Conservation (phyloP, 2,113 vertebrate species). For the Callipepla californica region DNA sequence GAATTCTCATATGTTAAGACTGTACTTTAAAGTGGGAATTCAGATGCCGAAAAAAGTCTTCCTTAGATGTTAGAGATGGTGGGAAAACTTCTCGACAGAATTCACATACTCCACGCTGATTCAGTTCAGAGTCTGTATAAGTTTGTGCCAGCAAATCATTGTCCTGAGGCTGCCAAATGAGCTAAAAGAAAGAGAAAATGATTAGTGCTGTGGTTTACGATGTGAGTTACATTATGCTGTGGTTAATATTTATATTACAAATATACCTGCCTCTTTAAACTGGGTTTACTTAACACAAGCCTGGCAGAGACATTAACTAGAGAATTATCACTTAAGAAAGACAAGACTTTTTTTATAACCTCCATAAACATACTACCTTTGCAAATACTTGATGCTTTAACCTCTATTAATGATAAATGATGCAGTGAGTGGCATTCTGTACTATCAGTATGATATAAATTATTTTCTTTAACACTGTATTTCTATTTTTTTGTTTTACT, state of each 20-base stretch:
- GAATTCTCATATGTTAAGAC: conserved; percentile 80
- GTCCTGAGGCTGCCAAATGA: conserved; percentile 89
- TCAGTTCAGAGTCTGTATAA: conserved; percentile 81
- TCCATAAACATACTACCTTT: neutral
- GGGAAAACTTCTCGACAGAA: conserved; percentile 94
- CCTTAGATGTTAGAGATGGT: conserved; percentile 82
- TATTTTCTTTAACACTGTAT: conserved; percentile 28
- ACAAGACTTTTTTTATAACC: neutral
- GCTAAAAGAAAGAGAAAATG: conserved; percentile 81
- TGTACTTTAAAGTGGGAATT: conserved; percentile 92
- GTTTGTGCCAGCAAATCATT: conserved; percentile 77
- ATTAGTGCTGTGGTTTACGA: conserved; percentile 62
- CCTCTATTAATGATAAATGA: neutral
- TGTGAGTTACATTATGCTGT: conserved; percentile 2
- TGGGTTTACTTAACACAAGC: neutral
- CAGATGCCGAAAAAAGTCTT: conserved; percentile 93
- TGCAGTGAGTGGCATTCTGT: neutral
- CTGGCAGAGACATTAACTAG: neutral
- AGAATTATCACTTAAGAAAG: neutral
- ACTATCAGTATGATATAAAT: neutral
- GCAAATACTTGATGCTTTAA: neutral
- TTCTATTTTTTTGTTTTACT: conserved; percentile 31
- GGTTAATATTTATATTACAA: conserved; percentile 3
- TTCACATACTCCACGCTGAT: conserved; percentile 87
- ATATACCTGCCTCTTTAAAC: neutral